These are phyloP conservation scores for Sinocyclocheilus maitianheensis DNA, from an alignment of 2,113 vertebrate species.

Conservation along the genomic window DNA sequence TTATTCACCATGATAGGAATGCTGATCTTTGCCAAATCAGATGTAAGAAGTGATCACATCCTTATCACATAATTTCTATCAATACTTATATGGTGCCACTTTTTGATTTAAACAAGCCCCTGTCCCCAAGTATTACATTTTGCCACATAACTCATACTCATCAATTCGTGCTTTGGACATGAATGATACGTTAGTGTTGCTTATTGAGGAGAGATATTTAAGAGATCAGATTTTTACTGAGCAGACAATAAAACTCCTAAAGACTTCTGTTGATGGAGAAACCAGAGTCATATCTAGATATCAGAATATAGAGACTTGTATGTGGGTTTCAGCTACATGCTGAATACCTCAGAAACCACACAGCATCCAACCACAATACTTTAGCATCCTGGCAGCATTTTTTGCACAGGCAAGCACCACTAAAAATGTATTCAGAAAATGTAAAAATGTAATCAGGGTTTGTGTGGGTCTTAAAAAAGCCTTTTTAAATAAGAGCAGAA, in stretches of 20 bases:
- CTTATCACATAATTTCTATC: not conserved
- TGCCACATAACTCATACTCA: not conserved
- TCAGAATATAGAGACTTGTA: not conserved
- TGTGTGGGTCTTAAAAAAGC: too few relatives aligned
- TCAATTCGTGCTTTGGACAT: not conserved
- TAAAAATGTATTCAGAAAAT: not conserved
- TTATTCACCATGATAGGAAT: slow-evolving; percentile 94
- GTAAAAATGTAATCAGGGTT: too few relatives aligned
- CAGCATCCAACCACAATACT: not conserved
- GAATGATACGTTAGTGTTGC: not conserved
- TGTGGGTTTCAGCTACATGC: not conserved
- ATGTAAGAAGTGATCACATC: slow-evolving; percentile 73
- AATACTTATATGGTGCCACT: not conserved
- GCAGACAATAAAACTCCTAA: not conserved
- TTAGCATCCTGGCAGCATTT: not conserved
- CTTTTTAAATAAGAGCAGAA: too few relatives aligned
- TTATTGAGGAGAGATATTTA: not conserved
- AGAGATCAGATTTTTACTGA: not conserved
- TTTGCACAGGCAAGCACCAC: not conserved
- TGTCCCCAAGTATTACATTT: not conserved
- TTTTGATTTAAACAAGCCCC: not conserved
- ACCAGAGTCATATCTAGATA: not conserved
- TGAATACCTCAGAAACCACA: not conserved
- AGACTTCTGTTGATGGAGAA: not conserved
- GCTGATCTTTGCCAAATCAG: slow-evolving; percentile 87